Conservation (phyloP, 2,113 vertebrate genomes). For the Alexandromys fortis region DNA sequence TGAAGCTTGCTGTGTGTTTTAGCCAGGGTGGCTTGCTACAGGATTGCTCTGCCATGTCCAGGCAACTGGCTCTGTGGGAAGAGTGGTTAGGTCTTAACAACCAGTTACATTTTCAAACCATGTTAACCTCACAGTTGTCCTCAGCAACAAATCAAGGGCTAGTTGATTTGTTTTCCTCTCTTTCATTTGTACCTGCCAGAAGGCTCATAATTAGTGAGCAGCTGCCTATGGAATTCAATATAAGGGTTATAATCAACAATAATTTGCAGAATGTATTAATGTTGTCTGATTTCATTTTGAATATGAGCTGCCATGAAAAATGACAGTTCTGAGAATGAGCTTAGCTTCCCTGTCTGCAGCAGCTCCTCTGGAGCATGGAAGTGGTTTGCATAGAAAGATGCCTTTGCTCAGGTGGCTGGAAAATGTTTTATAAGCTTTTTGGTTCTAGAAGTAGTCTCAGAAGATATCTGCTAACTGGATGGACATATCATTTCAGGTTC, state of each 20-base stretch:
- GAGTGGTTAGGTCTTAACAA: constrained; percentile 49
- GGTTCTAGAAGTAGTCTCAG: background rate
- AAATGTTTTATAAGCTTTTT: background rate
- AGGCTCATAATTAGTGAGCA: constrained; percentile 52
- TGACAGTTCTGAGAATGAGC: background rate
- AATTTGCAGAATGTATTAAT: constrained; percentile 50
- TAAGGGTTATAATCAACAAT: constrained; percentile 54
- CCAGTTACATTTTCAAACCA: constrained; percentile 56
- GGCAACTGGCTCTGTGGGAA: constrained; percentile 14
- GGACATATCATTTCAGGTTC: constrained; percentile 48
- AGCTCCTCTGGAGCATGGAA: background rate
- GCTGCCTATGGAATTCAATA: constrained; percentile 11
- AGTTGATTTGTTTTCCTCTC: constrained; percentile 58
- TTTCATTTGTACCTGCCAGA: constrained; percentile 52
- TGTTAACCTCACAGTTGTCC: constrained; percentile 22
- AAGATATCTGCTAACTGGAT: constrained; percentile 23
- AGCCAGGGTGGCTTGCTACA: constrained; percentile 25
- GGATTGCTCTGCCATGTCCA: background rate
- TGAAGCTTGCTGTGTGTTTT: background rate
- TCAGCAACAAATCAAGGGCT: constrained; percentile 43
- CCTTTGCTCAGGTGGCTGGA: background rate
- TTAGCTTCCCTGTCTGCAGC: background rate
- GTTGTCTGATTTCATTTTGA: constrained; percentile 25
- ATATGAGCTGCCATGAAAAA: constrained; percentile 31
- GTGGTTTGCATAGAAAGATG: background rate